A percentile compares a stretch with the other conserved stretches of the same genome.
phyloP scores from a whole-genome alignment of 2,797 vertebrate species.

The Rhinogobio ventralis region DNA sequence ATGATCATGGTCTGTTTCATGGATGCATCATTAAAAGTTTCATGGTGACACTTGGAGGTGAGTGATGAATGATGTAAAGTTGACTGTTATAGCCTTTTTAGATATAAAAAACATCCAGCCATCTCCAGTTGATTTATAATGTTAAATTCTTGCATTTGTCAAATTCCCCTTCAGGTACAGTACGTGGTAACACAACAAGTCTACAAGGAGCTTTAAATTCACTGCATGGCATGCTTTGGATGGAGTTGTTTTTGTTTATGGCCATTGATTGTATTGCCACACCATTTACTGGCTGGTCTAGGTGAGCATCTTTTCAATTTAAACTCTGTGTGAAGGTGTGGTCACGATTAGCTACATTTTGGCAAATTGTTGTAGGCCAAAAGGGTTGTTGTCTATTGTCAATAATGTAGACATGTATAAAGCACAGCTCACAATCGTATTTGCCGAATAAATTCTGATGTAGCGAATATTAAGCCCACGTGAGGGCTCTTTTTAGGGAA shows the following conservation, averaged over 20 bases:
- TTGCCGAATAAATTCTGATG: too few relatives aligned
- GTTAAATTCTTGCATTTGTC: background rate
- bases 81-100: background rate
- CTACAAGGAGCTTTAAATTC: conserved; percentile 77
- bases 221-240: conserved; percentile 63
- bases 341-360: background rate
- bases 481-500: too few relatives aligned
- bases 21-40: conserved; percentile 73
- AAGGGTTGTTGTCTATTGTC: background rate
- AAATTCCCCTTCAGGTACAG: conserved; percentile 29
- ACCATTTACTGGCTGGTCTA: conserved; percentile 75
- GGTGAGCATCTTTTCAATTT: conserved; percentile 62
- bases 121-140: background rate
- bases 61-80: conserved; percentile 30
- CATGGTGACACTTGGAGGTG: conserved; percentile 75
- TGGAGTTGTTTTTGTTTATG: conserved; percentile 74
- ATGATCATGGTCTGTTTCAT: conserved; percentile 73
- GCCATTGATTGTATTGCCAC: conserved; percentile 67
- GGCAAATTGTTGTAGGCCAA: background rate
- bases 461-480: too few relatives aligned
- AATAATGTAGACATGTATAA: background rate
- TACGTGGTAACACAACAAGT: conserved; percentile 65
- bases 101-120: background rate
- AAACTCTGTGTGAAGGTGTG: background rate
- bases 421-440: background rate